Percentiles rank a stretch among this genome's conserved stretches.
Conservation (phyloP, 2,888 invertebrate genomes). For the Drosophila mettleri region DNA sequence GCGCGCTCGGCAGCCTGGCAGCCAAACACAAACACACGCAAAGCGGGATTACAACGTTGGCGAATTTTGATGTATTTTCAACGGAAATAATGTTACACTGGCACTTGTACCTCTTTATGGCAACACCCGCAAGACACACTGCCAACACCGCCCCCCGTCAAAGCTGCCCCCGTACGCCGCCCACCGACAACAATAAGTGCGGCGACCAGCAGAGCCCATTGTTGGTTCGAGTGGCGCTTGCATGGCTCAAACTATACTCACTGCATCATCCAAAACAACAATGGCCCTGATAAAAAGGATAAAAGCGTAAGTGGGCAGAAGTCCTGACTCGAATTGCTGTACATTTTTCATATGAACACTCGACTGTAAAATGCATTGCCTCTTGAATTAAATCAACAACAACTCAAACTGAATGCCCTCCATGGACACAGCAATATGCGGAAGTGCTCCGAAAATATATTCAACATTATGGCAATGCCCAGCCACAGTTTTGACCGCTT, state of each 20-base stretch:
- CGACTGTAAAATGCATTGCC: constrained; percentile 77
- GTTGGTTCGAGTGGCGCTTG: constrained; percentile 18
- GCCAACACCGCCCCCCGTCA: constrained; percentile 6
- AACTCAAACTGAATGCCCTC: constrained; percentile 67
- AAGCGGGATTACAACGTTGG: constrained; percentile 60
- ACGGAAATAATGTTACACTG: constrained; percentile 76
- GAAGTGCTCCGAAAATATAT: constrained; percentile 48
- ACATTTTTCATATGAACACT: constrained; percentile 74
- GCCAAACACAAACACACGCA: constrained; percentile 54
- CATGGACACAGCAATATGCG: constrained; percentile 16
- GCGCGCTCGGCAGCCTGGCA: constrained; percentile 28
- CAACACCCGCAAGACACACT: constrained; percentile 18
- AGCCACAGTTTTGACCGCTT: constrained; percentile 7
- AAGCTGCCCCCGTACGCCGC: neutral
- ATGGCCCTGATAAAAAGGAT: constrained; percentile 60
- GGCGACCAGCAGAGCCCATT: constrained; percentile 27
- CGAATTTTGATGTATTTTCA: constrained; percentile 75
- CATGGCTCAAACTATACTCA: neutral
- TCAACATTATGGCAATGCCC: constrained; percentile 35
- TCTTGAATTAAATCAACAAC: constrained; percentile 80
- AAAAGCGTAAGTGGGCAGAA: constrained; percentile 61
- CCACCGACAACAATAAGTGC: constrained; percentile 20
- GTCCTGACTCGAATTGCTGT: constrained; percentile 61
- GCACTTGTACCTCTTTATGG: constrained; percentile 58
- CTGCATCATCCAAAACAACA: constrained; percentile 34